phyloP scores from a whole-genome alignment of 1,140 invertebrate genomes.

The Manduca sexta region DNA sequence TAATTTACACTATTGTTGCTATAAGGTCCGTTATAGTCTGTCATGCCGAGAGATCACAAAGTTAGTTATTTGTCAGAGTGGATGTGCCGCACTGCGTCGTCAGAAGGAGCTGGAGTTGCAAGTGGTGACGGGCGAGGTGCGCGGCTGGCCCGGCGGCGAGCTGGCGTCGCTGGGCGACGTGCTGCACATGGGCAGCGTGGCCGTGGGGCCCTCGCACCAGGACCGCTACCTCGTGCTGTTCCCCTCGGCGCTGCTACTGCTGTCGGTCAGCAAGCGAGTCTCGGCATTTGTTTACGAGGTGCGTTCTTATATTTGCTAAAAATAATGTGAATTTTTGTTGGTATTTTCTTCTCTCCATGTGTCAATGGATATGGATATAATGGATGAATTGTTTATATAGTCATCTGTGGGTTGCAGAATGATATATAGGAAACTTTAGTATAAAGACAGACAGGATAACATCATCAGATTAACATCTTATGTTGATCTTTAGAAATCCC shows the following conservation, averaged over 20 bases:
- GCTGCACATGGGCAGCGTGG: conserved; percentile 91
- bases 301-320: conserved; percentile 23
- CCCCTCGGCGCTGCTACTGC: conserved; percentile 88
- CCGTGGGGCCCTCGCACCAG: conserved; percentile 84
- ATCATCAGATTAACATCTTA: no score
- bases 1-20: no score
- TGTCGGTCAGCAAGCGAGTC: conserved; percentile 91
- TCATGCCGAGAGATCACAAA: neutral
- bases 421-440: no score
- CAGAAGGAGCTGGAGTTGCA: conserved; percentile 97
- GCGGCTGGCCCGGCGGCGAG: conserved; percentile 96
- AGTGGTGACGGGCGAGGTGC: conserved; percentile 92
- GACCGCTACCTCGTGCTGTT: conserved; percentile 96
- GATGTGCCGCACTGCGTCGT: conserved; percentile 88
- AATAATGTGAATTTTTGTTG: no score
- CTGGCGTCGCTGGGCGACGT: conserved; percentile 83
- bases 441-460: no score
- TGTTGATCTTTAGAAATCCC: no score
- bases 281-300: conserved; percentile 98
- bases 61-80: conserved; percentile 76
- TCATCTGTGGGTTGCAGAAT: no score
- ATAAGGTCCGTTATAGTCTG: no score
- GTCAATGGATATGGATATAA: no score
- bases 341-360: no score
- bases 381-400: no score